Base-by-base conservation (phyloP, 2,888 invertebrate genomes). In the Eupelmus urozonus region DNA sequence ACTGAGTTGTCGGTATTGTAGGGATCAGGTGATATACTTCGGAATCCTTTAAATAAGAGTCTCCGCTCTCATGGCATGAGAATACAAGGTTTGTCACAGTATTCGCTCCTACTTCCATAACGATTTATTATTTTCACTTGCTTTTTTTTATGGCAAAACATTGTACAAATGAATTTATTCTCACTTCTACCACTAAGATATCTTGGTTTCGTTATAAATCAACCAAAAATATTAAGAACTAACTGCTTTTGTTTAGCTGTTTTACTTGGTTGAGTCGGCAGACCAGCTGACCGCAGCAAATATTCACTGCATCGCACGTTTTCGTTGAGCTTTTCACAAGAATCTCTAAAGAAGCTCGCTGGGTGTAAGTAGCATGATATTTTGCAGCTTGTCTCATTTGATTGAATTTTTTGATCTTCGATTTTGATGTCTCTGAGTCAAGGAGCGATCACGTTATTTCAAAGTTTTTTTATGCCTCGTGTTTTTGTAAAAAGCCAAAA, bases 251-350 rank as follows among this genome's bases (percentile, higher is more conserved):
- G 9, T 42, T 71, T 40, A 5, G 16, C 45, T 45, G 16, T 45
- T 49, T 63, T 2, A 18, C n/a, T 51, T 45, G 25, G 13, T 60
- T 53, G 18, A 55, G 40, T 65, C 25, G 70, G 71, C 78, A 80
- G 77, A 75, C 67, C 74, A 75, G 80, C 78, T 78, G 71, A 76
- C 73, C 65, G 25, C 16, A 55, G 27, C 53, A 42, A 67, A 62
- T 18, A 20, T 13, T 62, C 13, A 51, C 63, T 70, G 49, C 29
- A 65, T 42, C 16, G 45, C 42, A n/a, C 42, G 59, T 20, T 71
- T 49, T 29, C 25, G 55, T 45, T 20, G 18, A 51, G 16, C 42
- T 40, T 16, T 16, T n/a, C 20, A 40, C 25, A 42, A 25, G 34
- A 49, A 59, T 70, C 49, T 70, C n/a, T 70, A 70, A 29, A 53